Percentiles rank a stretch among this genome's conserved stretches.
These are phyloP conservation scores for Apomyelois bistriatella DNA, from an alignment of 2,888 invertebrate genomes.

Conservation along the genomic window DNA sequence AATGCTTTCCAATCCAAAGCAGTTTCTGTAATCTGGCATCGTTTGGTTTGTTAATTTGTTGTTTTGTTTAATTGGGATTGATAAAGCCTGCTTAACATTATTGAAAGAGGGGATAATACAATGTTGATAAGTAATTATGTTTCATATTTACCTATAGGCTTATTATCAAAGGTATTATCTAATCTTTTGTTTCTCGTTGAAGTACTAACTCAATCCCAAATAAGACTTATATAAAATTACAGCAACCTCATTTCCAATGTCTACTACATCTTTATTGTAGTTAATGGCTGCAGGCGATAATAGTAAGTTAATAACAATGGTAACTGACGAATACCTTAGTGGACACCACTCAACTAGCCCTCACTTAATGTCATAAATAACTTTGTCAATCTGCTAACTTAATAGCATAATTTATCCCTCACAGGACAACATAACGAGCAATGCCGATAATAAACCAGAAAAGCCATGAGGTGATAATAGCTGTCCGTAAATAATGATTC, in stretches of 20 bases:
- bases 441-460: conserved; percentile 78
- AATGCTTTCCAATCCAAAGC: conserved; percentile 37
- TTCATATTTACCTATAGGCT: too few species aligned
- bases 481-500: conserved; percentile 77
- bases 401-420: conserved; percentile 79
- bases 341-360: conserved; percentile 63
- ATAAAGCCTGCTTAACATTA: neutral
- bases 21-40: conserved; percentile 23
- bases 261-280: neutral
- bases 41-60: conserved; percentile 2
- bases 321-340: conserved; percentile 41
- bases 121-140: neutral
- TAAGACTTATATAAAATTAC: neutral
- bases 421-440: conserved; percentile 78
- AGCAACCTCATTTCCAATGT: neutral
- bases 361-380: conserved; percentile 76
- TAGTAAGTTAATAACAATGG: conserved; percentile 24
- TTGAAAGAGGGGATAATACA: neutral
- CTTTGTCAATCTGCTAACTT: conserved; percentile 80
- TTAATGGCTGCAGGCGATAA: conserved; percentile 18
- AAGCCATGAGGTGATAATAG: conserved; percentile 79
- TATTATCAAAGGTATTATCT: too few species aligned
- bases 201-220: too few species aligned
- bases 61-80: neutral
- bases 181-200: too few species aligned